Evolutionary conservation across 2,113 vertebrate species (phyloP), one percentile per base, ranked within the genome.

Genomic region (Cyprinodon brontotheroides): DNA sequence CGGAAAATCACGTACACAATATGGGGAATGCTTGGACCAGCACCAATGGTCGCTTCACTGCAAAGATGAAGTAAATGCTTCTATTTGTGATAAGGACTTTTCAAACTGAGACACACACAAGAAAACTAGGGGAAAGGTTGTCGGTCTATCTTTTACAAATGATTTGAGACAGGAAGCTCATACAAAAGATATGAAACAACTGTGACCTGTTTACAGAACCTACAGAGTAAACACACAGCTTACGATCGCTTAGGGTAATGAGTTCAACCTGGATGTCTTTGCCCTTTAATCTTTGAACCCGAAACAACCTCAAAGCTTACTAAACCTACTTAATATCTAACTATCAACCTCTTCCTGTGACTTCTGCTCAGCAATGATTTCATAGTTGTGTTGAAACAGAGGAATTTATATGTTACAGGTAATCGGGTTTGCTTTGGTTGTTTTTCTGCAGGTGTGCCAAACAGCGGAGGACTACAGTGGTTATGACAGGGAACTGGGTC

Each of bases 31-130:
- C 81, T 67, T 96, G 73, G 94, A 88, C 80, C 83, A 70, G 75
- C 80, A 85, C 12, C 94, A 94, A 53, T 98, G 97, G 97, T 73
- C 11, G 13, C 91, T 69, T 6, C 93, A 96, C 82, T 98, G 97
- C 72, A 89, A 92, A 38, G 79, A 92, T 0, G 92, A 98, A 96
- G 97, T 97, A 22, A 53, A 84, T 59, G 40, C 39, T 71, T 61
- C 45, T 61, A 13, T 39, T 66, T 47, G 41, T 29, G 41, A 65
- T 22, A 65, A 13, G 22, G 40, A n/a, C 53, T 61, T 41, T 47
- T 57, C 62, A 73, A 43, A 78, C 70, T 82, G 41, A 61, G 4
- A 77, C 59, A 53, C 41, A 78, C 66, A 61, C 68, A 70, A 45
- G 40, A 20, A 40, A 89, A 85, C 53, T 82, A 76, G 79, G 70